phyloP scores from a whole-genome alignment of 1,140 invertebrate genomes.

The Dendroctonus ponderosae region DNA sequence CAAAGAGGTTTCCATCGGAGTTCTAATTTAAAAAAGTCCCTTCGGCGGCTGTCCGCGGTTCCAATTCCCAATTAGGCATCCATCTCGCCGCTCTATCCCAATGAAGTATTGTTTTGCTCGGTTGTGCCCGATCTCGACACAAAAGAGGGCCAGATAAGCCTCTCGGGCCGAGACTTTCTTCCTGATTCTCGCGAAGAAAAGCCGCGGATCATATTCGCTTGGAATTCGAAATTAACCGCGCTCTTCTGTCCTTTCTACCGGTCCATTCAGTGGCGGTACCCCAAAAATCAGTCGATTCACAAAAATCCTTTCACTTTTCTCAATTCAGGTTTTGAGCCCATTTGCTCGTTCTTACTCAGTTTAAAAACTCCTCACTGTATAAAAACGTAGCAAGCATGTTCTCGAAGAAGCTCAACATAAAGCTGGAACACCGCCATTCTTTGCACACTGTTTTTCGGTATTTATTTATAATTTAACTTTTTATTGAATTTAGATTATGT shows the following conservation, averaged over 20 bases:
- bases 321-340: too few relatives aligned
- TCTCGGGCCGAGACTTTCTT: constrained; percentile 32
- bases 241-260: constrained; percentile 28
- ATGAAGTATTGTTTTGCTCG: constrained; percentile 45
- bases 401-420: too few relatives aligned
- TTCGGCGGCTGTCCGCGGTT: constrained; percentile 20
- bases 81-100: constrained; percentile 30
- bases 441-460: too few relatives aligned
- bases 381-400: too few relatives aligned
- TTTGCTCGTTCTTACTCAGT: too few relatives aligned
- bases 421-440: too few relatives aligned
- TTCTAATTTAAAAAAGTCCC: constrained; percentile 30
- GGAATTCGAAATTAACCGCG: constrained; percentile 44
- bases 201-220: constrained; percentile 44
- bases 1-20: constrained; percentile 25
- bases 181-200: constrained; percentile 38
- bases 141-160: constrained; percentile 43
- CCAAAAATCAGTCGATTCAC: too few relatives aligned
- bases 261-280: constrained; percentile 14
- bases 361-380: too few relatives aligned
- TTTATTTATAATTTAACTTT: too few relatives aligned
- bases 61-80: constrained; percentile 42
- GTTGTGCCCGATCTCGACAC: constrained; percentile 36
- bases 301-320: too few relatives aligned
- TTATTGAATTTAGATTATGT: too few relatives aligned